phyloP scores from a whole-genome alignment of 2,888 invertebrate species.

The Choristoneura rosaceana region DNA sequence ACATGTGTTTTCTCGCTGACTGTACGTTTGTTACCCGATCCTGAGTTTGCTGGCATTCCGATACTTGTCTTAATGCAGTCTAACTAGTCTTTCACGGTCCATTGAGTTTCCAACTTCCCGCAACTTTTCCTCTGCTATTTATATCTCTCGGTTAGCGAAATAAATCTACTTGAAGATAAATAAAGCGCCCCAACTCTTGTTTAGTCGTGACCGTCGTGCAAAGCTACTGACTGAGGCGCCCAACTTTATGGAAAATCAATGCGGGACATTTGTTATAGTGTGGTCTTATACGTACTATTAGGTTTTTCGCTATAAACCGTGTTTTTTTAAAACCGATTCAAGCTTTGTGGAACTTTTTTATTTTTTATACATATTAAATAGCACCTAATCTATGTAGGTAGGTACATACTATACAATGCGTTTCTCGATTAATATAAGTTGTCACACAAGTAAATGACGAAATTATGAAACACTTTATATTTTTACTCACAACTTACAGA shows the following conservation, averaged over 20 bases:
- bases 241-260: not conserved
- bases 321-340: no score
- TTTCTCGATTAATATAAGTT: no score
- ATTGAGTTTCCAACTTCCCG: constrained; percentile 12
- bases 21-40: not conserved
- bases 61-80: not conserved
- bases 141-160: not conserved
- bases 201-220: not conserved
- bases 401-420: no score
- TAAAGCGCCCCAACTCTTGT: not conserved
- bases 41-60: not conserved
- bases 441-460: no score
- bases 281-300: no score
- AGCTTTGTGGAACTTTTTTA: no score
- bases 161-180: constrained; percentile 11
- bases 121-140: constrained; percentile 3
- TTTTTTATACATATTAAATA: no score
- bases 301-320: not conserved
- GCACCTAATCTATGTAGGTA: no score
- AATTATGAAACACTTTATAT: no score
- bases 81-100: constrained; percentile 15
- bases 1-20: not conserved
- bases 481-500: no score
- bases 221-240: not conserved
- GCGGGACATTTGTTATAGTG: not conserved